Evolutionary conservation across 2,113 vertebrate species (phyloP).

Genomic region (Cynopterus brachyotis): DNA sequence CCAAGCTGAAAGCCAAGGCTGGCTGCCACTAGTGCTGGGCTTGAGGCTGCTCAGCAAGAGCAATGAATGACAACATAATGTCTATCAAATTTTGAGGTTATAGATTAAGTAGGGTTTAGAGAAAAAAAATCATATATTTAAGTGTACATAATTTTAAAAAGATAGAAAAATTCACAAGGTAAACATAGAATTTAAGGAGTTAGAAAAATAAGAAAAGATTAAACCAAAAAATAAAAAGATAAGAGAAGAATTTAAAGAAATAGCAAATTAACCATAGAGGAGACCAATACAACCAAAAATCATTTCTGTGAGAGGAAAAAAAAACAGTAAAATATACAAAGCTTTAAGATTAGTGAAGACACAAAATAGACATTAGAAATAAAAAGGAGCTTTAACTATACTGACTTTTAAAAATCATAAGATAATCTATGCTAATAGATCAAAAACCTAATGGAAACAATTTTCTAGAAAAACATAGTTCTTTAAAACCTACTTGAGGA

Average conservation of each 20-base stretch:
- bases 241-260: neutral
- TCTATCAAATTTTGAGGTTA: neutral
- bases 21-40: too few relatives aligned
- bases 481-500: neutral
- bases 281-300: neutral
- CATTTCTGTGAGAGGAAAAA: neutral
- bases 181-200: neutral
- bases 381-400: neutral
- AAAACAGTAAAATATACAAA: neutral
- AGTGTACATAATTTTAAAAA: neutral
- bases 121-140: neutral
- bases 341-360: neutral
- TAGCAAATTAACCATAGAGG: neutral
- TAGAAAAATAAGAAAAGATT: neutral
- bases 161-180: neutral
- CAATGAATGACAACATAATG: neutral
- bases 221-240: neutral
- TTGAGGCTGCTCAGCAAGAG: too few relatives aligned
- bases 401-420: neutral
- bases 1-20: too few relatives aligned
- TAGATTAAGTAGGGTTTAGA: neutral
- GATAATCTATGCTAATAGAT: neutral
- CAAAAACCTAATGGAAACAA: neutral
- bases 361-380: slow-evolving; percentile 18
- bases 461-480: neutral